These are phyloP conservation scores for Tenebrio molitor DNA, from an alignment of 1,140 invertebrate genomes.

Conservation along the genomic window DNA sequence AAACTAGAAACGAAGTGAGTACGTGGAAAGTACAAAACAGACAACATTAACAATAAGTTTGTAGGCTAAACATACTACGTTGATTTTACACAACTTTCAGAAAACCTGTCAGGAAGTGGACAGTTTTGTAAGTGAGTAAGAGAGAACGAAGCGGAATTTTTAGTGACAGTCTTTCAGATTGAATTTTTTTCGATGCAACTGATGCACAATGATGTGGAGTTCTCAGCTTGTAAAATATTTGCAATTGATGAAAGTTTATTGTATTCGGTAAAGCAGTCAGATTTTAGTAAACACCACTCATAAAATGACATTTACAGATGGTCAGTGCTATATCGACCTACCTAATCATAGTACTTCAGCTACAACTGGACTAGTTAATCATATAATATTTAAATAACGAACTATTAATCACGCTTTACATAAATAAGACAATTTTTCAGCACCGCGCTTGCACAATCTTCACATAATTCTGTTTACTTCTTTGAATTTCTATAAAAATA, in stretches of 20 bases:
- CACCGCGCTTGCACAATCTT: too few species aligned
- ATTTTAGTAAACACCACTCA: neutral
- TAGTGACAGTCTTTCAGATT: slow-evolving; percentile 10
- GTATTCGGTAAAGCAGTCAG: slow-evolving; percentile 3
- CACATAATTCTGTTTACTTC: too few species aligned
- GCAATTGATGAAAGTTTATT: slow-evolving; percentile 12
- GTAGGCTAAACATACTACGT: slow-evolving; percentile 10
- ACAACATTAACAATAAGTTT: slow-evolving; percentile 20
- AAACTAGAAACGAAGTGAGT: slow-evolving; percentile 9
- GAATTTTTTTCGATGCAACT: slow-evolving; percentile 27
- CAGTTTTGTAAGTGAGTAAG: slow-evolving; percentile 18
- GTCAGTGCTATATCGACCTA: slow-evolving; percentile 21
- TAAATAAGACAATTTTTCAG: too few species aligned
- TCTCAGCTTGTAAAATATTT: slow-evolving; percentile 17
- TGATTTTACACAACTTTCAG: slow-evolving; percentile 24
- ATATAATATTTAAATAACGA: neutral
- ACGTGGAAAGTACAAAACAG: neutral
- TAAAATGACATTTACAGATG: slow-evolving; percentile 34
- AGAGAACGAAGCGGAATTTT: too few species aligned
- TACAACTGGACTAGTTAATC: too few species aligned
- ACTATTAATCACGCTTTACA: neutral
- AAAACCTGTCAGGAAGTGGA: neutral
- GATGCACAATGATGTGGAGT: neutral
- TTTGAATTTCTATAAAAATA: too few species aligned
- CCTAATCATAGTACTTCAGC: slow-evolving; percentile 25